These are phyloP conservation scores for Macrobrachium nipponense DNA, from an alignment of 1,140 invertebrate genomes.

Conservation along the genomic window DNA sequence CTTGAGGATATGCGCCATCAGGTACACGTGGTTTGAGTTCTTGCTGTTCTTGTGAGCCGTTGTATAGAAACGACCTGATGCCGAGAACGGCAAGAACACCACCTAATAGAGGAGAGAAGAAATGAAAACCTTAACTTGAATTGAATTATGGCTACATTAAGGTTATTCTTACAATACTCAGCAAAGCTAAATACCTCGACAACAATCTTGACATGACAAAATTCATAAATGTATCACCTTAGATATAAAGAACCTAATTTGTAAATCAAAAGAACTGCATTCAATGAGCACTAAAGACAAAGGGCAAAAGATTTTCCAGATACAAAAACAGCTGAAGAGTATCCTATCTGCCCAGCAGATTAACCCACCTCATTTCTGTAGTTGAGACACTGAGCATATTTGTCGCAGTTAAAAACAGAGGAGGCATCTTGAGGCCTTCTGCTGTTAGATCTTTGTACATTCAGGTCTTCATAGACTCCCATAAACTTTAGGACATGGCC, in stretches of 20 bases:
- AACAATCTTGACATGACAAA: too few relatives aligned
- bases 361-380: constrained; percentile 67
- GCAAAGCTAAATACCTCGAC: neutral
- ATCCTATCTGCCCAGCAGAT: neutral
- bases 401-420: constrained; percentile 53
- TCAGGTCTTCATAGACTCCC: constrained; percentile 68
- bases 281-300: neutral
- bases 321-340: neutral
- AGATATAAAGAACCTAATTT: too few relatives aligned
- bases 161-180: neutral
- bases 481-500: constrained; percentile 68
- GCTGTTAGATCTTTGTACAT: constrained; percentile 59
- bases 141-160: neutral
- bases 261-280: neutral
- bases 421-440: constrained; percentile 50
- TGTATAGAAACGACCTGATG: constrained; percentile 68
- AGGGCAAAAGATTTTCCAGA: neutral
- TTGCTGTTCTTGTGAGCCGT: constrained; percentile 65
- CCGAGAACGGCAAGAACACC: constrained; percentile 68
- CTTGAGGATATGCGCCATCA: constrained; percentile 67
- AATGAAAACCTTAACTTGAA: neutral
- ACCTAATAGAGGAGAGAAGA: constrained; percentile 65
- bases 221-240: too few relatives aligned
- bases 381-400: constrained; percentile 69
- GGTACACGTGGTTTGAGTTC: constrained; percentile 67